Base-by-base conservation (phyloP, 2,797 vertebrate genomes). In the Ctenopoma multispine region DNA sequence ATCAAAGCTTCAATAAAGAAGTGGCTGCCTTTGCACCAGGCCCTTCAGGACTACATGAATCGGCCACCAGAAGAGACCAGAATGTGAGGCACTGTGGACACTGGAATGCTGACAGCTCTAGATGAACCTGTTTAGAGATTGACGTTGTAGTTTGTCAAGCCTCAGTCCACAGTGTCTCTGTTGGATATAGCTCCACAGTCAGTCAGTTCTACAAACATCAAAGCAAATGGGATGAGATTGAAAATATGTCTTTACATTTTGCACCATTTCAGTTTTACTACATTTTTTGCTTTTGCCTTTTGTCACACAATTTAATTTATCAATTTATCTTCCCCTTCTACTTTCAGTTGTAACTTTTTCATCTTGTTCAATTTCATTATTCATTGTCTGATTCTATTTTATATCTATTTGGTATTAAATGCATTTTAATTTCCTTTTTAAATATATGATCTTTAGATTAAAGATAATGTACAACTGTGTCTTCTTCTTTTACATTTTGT, bases 11-110 rank as follows among this genome's bases (percentile, higher is more conserved):
- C 97, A 7, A 93, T 96, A 83, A 94, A 90, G 77, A 98, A 97
- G 87, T 98, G 96, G 97, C 66, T 96, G 75, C 96, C 95, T 27
- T 86, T 96, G 44, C 95, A 96, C 69, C 93, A 95, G 75, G 96
- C 94, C 63, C 95, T 97, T 85, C 94, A 96, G 79, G 94, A 96
- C 78, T 96, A 96, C 80, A 95, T 96, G 89, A 96, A 85, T 48
- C 90, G 77, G 5, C 93, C 94, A 34, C 73, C 94, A 13, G 96
- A 97, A 48, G 96, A 97, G 88, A 97, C 95, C 12, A 95, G 93
- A 67, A 97, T 97, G 95, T 96, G 83, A 96, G 64, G 36, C 49
- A 49, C 38, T 1, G 43, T 18, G 14, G 3, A 4, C 31, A 54
- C 1, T 48, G 24, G 43, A 17, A 60, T 17, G 0, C 7, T 38